phyloP scores from a whole-genome alignment of 2,113 vertebrate genomes.

The Shinisaurus crocodilurus region DNA sequence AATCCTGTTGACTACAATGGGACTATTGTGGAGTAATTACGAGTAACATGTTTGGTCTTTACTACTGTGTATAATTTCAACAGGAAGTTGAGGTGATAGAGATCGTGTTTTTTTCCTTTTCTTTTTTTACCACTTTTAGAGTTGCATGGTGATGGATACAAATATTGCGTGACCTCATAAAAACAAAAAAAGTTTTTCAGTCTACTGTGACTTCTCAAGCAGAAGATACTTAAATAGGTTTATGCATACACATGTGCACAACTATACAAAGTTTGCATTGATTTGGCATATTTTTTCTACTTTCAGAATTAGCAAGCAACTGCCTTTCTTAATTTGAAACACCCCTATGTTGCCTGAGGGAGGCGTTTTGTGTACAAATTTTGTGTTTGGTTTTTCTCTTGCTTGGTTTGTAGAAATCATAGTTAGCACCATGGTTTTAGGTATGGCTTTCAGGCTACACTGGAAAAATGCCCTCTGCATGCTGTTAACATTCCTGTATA shows the following conservation, averaged over 20 bases:
- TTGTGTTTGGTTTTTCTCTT: slow-evolving; percentile 22
- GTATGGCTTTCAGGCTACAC: slow-evolving; percentile 47
- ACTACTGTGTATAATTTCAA: neutral
- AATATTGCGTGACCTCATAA: neutral
- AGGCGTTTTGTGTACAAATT: neutral
- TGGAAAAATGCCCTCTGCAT: slow-evolving; percentile 45
- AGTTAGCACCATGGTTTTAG: neutral
- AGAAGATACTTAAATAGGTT: neutral
- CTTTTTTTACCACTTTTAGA: neutral
- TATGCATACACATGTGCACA: neutral
- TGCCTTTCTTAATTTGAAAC: neutral
- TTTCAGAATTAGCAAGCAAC: neutral
- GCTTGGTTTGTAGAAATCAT: slow-evolving; percentile 3
- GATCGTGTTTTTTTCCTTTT: fast-evolving
- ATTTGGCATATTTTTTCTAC: neutral
- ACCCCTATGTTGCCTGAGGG: neutral
- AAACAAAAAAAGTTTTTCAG: neutral
- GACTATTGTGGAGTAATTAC: neutral
- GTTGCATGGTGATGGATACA: neutral
- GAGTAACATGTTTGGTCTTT: neutral
- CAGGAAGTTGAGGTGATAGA: neutral
- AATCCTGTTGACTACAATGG: neutral
- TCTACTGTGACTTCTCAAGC: neutral
- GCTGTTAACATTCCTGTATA: slow-evolving; percentile 39
- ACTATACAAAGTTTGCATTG: neutral